phyloP scores from a whole-genome alignment of 2,113 vertebrate species.

The Patagioenas fasciata region DNA sequence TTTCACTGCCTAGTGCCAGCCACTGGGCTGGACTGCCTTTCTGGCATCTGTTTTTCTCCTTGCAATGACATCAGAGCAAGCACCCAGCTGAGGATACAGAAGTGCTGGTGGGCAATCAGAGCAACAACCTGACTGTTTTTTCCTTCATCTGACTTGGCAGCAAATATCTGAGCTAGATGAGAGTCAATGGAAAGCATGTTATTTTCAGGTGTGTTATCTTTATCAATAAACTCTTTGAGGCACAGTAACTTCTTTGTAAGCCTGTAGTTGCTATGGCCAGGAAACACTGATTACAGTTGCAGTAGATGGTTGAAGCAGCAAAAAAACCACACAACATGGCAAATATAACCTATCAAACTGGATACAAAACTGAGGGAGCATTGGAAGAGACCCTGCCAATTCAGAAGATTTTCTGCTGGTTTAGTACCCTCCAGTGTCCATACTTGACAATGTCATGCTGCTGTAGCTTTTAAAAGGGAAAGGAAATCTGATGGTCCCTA shows the following conservation, averaged over 20 bases:
- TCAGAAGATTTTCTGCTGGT: neutral
- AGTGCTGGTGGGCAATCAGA: neutral
- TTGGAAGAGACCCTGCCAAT: neutral
- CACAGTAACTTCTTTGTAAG: neutral
- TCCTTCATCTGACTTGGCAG: neutral
- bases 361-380: neutral
- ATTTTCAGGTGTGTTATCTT: slow-evolving; percentile 8
- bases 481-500: neutral
- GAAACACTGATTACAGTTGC: neutral
- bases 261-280: neutral
- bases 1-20: neutral
- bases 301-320: neutral
- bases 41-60: neutral
- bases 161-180: slow-evolving; percentile 16
- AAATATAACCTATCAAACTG: neutral
- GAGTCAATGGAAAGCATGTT: neutral
- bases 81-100: neutral
- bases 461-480: neutral
- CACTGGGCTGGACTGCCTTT: accelerated
- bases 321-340: neutral
- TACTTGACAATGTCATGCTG: neutral
- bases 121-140: neutral
- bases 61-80: neutral
- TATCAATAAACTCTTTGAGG: neutral
- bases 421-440: neutral